Evolutionary conservation across 2,888 invertebrate genomes (phyloP).

Genomic region (Dryobotodes eremita): DNA sequence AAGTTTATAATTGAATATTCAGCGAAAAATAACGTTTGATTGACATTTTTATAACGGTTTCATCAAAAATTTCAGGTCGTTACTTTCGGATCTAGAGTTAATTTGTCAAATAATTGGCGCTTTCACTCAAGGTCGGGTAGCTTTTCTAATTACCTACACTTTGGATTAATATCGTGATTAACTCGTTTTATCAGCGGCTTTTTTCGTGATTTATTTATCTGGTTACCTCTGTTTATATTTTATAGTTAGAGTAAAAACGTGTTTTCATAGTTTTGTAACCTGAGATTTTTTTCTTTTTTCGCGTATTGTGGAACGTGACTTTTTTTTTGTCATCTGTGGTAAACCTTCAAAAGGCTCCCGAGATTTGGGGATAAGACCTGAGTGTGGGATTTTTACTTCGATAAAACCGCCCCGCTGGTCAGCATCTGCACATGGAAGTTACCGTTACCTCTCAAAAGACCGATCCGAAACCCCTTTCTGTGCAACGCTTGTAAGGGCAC

Average conservation of each 20-base stretch:
- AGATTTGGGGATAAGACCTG: no score
- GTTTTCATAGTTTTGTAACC: neutral
- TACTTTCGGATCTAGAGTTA: constrained; percentile 34
- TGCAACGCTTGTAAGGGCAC: no score
- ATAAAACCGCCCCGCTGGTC: no score
- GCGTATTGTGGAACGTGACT: neutral
- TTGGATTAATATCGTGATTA: constrained; percentile 25
- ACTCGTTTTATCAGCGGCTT: constrained; percentile 14
- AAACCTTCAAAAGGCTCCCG: no score
- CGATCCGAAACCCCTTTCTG: no score
- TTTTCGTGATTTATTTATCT: neutral
- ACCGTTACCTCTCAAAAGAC: no score
- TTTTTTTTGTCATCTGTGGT: no score
- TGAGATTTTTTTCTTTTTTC: neutral
- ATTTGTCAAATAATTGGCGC: constrained; percentile 50
- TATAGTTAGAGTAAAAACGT: neutral
- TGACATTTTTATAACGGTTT: constrained; percentile 22
- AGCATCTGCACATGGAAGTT: no score
- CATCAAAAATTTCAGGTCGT: constrained; percentile 35
- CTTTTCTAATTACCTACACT: constrained; percentile 30
- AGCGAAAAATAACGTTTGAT: constrained; percentile 16
- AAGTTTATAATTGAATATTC: constrained; percentile 50
- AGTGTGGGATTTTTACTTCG: no score
- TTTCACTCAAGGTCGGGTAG: neutral
- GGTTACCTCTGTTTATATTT: neutral